Conservation (phyloP, 2,113 vertebrate genomes). For the Mustela nigripes region DNA sequence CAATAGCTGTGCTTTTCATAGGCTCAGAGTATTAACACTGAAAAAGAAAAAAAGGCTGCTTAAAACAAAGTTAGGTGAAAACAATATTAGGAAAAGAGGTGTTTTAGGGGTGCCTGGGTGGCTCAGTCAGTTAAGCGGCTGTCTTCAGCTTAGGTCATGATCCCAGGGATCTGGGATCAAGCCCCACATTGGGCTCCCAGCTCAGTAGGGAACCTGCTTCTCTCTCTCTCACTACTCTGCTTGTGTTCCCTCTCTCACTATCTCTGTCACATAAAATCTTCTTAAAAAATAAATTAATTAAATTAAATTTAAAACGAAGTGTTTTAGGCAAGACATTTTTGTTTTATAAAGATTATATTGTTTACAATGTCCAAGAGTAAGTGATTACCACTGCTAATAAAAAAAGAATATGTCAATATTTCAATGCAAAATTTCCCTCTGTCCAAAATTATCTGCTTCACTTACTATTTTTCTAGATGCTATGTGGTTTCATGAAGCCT, state of each 20-base stretch:
- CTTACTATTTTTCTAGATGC: slow-evolving; percentile 54
- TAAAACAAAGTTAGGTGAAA: slow-evolving; percentile 6
- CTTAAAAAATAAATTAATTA: too few relatives aligned
- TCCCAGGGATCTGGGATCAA: too few relatives aligned
- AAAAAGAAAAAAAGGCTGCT: neutral
- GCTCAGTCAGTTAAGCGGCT: too few relatives aligned
- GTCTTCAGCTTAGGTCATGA: too few relatives aligned
- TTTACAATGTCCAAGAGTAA: neutral
- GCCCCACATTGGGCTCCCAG: too few relatives aligned
- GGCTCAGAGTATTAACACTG: neutral
- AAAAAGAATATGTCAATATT: neutral
- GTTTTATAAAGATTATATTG: slow-evolving; percentile 15
- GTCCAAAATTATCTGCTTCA: slow-evolving; percentile 36
- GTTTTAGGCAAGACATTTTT: slow-evolving; percentile 21
- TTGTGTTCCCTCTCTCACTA: too few relatives aligned
- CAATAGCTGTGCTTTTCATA: neutral
- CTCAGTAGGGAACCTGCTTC: too few relatives aligned
- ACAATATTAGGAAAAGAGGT: neutral
- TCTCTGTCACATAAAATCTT: too few relatives aligned
- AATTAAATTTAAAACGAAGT: neutral
- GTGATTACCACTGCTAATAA: slow-evolving; percentile 35
- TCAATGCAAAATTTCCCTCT: slow-evolving; percentile 15
- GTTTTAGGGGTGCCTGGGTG: neutral
- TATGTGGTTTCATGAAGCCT: neutral
- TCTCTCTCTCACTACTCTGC: too few relatives aligned